Base-by-base conservation (phyloP, 2,797 vertebrate genomes). In the Lindbergichthys nudifrons region DNA sequence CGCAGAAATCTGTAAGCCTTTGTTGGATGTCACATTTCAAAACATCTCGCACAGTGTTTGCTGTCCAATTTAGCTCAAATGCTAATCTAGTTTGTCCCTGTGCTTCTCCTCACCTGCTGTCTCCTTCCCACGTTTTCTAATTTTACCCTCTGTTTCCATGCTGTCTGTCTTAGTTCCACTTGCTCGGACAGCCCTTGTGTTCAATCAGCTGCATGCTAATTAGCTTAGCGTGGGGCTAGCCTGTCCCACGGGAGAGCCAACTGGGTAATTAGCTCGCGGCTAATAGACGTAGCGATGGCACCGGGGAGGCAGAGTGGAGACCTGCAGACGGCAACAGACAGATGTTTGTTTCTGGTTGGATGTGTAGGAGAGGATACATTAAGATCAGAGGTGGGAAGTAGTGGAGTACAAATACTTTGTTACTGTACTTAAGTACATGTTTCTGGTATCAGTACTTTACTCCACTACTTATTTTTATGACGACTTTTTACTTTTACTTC, bases 201-300 rank as follows among this genome's bases (percentile, higher is more conserved):
- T 83, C 57, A 65, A 81, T 77, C 65, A 82, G 70, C 19, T 67
- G 65, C 69, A 62, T 70, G 73, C 70, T 88, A 86, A 92, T 90
- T 87, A 87, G 65, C 64, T 86, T 83, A 77, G 70, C 1, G 71
- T 26, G 70, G 71, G 65, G 50, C 69, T 23, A 42, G 80, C 59
- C 72, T 5, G n/a, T 79, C 82, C 77, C 72, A n/a, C 12, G 73
- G 82, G 68, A 75, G 81, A 3, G 46, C 57, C 58, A 4, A 10
- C 19, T 2, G 68, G 74, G 72, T 81, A 84, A 87, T 88, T 88
- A 87, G 63, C 79, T 75, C 0, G 11, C 51, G 78, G 80, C 72
- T 91, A 89, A 83, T 75, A 79, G 82, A 73, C 68, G 46, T 59
- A 74, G 54, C 65, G 36, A 5, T 53, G 65, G 65, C 71, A 69